These are phyloP conservation scores for Himantopus leucocephalus DNA, from an alignment of 2,113 vertebrate species.

Conservation along the genomic window DNA sequence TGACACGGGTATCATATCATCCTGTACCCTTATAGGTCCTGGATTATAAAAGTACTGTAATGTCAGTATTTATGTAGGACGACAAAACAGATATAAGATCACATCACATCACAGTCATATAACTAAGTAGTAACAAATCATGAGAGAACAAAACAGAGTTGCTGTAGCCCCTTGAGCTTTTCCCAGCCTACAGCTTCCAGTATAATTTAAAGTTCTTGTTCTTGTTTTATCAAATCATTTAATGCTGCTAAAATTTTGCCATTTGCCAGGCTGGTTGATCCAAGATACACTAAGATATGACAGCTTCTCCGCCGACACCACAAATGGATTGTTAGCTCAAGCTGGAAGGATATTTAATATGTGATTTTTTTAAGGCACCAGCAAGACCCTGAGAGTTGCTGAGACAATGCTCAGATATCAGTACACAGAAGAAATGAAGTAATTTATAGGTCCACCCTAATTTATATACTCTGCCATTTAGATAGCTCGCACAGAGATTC, in stretches of 20 bases:
- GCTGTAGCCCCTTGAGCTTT: not conserved
- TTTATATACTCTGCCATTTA: not conserved
- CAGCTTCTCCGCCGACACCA: not conserved
- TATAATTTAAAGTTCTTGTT: not conserved
- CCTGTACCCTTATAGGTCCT: not conserved
- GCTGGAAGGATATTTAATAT: not conserved
- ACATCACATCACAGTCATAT: not conserved
- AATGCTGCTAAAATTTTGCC: not conserved
- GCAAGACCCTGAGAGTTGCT: not conserved
- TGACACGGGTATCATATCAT: not conserved
- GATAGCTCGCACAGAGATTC: not conserved
- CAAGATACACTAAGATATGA: not conserved
- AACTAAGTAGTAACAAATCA: not conserved
- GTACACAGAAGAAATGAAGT: not conserved
- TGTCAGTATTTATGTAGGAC: not conserved
- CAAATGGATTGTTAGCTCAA: not conserved
- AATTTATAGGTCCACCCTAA: not conserved
- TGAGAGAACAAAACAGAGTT: not conserved
- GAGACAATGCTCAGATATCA: not conserved
- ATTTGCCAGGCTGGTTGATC: not conserved
- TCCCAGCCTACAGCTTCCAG: not conserved
- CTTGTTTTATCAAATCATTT: not conserved
- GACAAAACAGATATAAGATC: not conserved
- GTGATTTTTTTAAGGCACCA: not conserved
- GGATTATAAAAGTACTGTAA: not conserved